Base-by-base conservation (phyloP, 2,888 invertebrate species). In the Microplitis deprimator region DNA sequence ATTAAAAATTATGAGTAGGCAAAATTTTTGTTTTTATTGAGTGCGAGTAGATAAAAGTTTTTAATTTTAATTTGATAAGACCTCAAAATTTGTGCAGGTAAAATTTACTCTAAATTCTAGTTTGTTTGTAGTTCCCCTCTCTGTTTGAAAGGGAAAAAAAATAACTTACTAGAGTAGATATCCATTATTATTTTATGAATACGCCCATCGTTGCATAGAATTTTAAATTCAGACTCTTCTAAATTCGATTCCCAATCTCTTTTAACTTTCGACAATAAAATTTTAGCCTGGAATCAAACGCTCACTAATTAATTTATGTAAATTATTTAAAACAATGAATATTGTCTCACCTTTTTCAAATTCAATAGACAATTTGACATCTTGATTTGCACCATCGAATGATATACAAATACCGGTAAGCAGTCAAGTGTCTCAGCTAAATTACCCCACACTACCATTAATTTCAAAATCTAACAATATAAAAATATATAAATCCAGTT, bases 391-490 rank as follows among this genome's bases (percentile, higher is more conserved):
- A 68, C 10, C 6, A 61, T 16, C 8, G 41, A 20, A 41, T 77
- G 76, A 20, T 68, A n/a, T 13, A 62, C 67, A 7, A 75, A n/a
- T 7, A 65, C 50, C 6, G 77, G 74, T 7, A 75, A 39, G 17
- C 70, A 74, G 13, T 40, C 67, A 6, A 75, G 38, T 1, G 61
- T 13, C 8, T 20, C 50, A 39, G 67, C n/a, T 6, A 75, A 17
- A 17, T 77, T 29, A 20, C 17, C 16, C 7, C 59, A 60, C 10
- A 71, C 61, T 17, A 38, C 67, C 5, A 75, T 67, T 40, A 77
- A 7, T 50, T 62, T 71, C 0, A 71, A 8, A 7, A 75, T 60
- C 77, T 77, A 64, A 4, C 29, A 29, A 50, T 2, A 50, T 5
- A 29, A 68, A 38, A 13, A 75, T 20, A 10, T 60, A 6, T 50